Base-by-base conservation (phyloP, 2,797 vertebrate genomes). In the Acrocephalus scirpaceus region DNA sequence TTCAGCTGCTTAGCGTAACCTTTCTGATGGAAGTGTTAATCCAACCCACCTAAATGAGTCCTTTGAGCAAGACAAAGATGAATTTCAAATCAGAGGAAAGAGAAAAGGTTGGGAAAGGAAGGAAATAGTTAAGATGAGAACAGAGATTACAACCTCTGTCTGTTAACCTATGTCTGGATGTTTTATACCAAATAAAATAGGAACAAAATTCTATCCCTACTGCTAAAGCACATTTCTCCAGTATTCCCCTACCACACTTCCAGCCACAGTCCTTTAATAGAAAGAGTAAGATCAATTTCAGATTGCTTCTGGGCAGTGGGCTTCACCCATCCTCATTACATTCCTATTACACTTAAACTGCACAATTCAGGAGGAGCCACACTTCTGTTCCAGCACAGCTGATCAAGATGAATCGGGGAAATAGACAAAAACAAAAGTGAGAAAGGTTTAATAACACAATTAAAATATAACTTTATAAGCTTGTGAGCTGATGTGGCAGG, bases 401-500 rank as follows among this genome's bases (percentile, higher is more conserved):
- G 47, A 87, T 92, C 57, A 88, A 95, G 80, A 88, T 79, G 74
- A 91, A 92, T 90, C 2, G 21, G n/a, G 57, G 85, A 93, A 36
- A 81, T 82, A 90, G 80, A 70, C 14, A 54, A 91, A 95, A 92
- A 38, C 21, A 73, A 34, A 84, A 95, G 42, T 23, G 45, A 86
- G 70, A 73, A 71, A 70, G n/a, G 30, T 82, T 92, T 93, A 95
- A 85, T 74, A 94, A 87, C 61, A 85, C 77, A 85, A 96, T 94
- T 96, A 94, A 96, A 94, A 94, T 82, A 78, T 88, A 86, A 81
- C 79, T 90, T 94, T 71, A 76, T 91, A 93, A 91, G 77, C 57
- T 70, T 73, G 67, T 58, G 74, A 94, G 67, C 50, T 94, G 88
- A 90, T 93, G 71, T 61, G 77, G 76, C 88, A 87, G 58, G 47